phyloP scores from a whole-genome alignment of 2,113 vertebrate species.

The Mola mola region DNA sequence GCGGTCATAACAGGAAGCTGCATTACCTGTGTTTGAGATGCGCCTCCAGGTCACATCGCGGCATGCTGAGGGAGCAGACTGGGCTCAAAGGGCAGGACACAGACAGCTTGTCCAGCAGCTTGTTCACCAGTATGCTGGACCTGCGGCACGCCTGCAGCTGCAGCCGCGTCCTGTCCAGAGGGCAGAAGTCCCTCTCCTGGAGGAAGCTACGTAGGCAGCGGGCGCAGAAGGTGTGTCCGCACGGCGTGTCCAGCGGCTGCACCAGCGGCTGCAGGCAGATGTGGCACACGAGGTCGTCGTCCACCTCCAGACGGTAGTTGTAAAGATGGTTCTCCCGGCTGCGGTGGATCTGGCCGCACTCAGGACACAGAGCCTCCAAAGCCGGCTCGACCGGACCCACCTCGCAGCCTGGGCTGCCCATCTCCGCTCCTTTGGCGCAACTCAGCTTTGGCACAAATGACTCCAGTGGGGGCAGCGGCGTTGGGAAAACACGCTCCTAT shows the following conservation, averaged over 20 bases:
- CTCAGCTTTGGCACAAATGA: slow-evolving; percentile 70
- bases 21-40: slow-evolving; percentile 97
- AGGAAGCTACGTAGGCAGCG: slow-evolving; percentile 97
- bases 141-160: slow-evolving; percentile 94
- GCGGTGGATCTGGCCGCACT: slow-evolving; percentile 96
- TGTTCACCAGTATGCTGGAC: slow-evolving; percentile 97
- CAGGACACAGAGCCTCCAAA: slow-evolving; percentile 90
- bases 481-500: slow-evolving; percentile 62
- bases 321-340: slow-evolving; percentile 95
- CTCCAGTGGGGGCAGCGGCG: slow-evolving; percentile 62
- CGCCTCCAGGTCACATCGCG: slow-evolving; percentile 93
- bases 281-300: slow-evolving; percentile 97
- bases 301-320: slow-evolving; percentile 97
- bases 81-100: slow-evolving; percentile 92
- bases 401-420: slow-evolving; percentile 90
- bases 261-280: slow-evolving; percentile 98
- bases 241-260: slow-evolving; percentile 95
- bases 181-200: slow-evolving; percentile 97
- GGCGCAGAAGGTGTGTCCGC: slow-evolving; percentile 98
- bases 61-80: slow-evolving; percentile 92
- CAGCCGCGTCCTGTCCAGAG: slow-evolving; percentile 92
- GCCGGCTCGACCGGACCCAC: slow-evolving; percentile 86
- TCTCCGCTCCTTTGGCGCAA: slow-evolving; percentile 68
- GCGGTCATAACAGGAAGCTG: slow-evolving; percentile 1
- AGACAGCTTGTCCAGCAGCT: slow-evolving; percentile 94